Base-by-base conservation (phyloP, 2,113 vertebrate genomes). In the Entosphenus tridentatus region DNA sequence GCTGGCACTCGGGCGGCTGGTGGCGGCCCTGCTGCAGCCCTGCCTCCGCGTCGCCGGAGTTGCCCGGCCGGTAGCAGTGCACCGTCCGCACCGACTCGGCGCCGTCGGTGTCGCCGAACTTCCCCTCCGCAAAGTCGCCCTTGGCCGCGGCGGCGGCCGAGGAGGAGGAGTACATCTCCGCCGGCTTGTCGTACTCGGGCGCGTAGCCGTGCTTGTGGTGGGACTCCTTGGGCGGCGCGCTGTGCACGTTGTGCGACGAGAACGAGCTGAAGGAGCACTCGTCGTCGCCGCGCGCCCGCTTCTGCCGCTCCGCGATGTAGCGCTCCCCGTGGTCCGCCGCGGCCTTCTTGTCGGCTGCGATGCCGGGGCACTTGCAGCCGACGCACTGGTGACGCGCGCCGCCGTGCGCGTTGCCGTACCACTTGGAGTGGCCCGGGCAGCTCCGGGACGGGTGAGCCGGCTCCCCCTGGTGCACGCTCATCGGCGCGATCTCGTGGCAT, bases 241-340 rank as follows among this genome's bases (percentile, higher is more conserved):
- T n/a, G 21, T 65, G 62, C 62, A 65, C 21, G 62, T 65, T 65
- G n/a, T 65, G 62, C 10, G 62, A 65, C n/a, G 62, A 65, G 62
- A 65, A 65, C n/a, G 62, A 65, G 62, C 62, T 65, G 21, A 16
- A 65, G 62, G 62, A 65, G 62, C 62, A 65, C n/a, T n/a, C 62
- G 62, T 65, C 62, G 62, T 65, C 62, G 21, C n/a, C 62, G 21
- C n/a, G 21, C 21, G 21, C 2, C n/a, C 21, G 62, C n/a, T n/a
- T 21, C 62, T 8, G 62, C 10, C 62, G n/a, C n/a, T 65, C 62
- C 10, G 62, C n/a, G 21, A 11, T 21, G 10, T 65, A 65, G 21
- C 21, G 62, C 62, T 65, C 62, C n/a, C n/a, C n/a, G 21, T 65
- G 62, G n/a, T 65, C 62, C n/a, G 21, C n/a, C 10, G 21, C 62